phyloP scores from a whole-genome alignment of 2,113 vertebrate genomes.

The Osmerus eperlanus region DNA sequence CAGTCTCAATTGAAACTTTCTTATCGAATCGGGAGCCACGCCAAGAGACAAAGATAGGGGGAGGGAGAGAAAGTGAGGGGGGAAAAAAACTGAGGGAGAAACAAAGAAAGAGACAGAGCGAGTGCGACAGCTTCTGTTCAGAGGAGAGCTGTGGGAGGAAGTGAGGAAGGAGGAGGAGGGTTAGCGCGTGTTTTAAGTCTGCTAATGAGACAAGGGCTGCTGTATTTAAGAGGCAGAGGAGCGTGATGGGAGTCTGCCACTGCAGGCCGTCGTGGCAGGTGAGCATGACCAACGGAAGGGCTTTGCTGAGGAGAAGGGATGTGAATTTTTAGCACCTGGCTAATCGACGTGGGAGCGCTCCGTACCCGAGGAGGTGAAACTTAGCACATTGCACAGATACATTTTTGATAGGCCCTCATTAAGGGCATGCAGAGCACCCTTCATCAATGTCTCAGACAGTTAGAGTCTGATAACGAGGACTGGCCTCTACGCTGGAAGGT shows the following conservation, averaged over 20 bases:
- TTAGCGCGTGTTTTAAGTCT: background rate
- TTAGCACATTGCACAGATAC: constrained; percentile 49
- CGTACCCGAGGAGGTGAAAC: constrained; percentile 35
- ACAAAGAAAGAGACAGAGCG: too few species aligned
- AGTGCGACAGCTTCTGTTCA: too few species aligned
- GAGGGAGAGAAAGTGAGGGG: background rate
- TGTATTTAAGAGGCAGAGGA: constrained; percentile 41
- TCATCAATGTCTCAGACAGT: constrained; percentile 44
- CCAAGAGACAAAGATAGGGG: constrained; percentile 10
- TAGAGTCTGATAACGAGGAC: constrained; percentile 8
- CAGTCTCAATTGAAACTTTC: constrained; percentile 35
- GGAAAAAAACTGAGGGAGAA: too few species aligned
- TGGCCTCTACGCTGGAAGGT: too few species aligned
- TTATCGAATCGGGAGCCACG: constrained; percentile 34
- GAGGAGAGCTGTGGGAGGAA: constrained; percentile 4
- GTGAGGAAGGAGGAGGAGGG: background rate
- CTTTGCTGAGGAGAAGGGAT: constrained; percentile 42
- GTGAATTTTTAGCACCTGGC: constrained; percentile 22
- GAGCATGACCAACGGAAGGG: constrained; percentile 45
- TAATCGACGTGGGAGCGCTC: constrained; percentile 25
- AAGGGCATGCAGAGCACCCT: constrained; percentile 40
- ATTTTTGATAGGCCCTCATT: constrained; percentile 65
- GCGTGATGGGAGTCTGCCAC: constrained; percentile 25
- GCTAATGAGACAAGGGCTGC: constrained; percentile 41
- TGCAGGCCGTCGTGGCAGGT: constrained; percentile 29